Base-by-base conservation (phyloP, 2,888 invertebrate species). In the Xylocampa areola region DNA sequence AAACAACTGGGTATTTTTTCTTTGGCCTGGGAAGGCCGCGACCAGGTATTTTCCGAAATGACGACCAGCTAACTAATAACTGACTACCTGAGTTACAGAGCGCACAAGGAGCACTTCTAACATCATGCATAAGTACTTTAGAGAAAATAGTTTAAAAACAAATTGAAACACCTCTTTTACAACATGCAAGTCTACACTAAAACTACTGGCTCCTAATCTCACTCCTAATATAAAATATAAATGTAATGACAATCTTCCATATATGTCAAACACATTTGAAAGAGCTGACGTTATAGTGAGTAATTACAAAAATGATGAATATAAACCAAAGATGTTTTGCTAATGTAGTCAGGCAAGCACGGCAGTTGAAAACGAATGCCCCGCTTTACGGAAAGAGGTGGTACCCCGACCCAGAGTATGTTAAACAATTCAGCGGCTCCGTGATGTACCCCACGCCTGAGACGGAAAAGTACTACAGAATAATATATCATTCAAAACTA, bases 341-440 rank as follows among this genome's bases (percentile, higher is more conserved):
- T n/a, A 49, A 50, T 39, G 13, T 39, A 35, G 40, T 50, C 8
- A 53, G 48, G 33, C 62, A 58, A 41, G 58, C 47, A 14, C 81
- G 87, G 10, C 52, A 70, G 8, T 70, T 91, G 29, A 76, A 80
- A 33, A 68, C 78, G 11, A 59, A 62, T 41, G 33, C 81, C n/a
- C 65, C 82, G 5, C 45, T 82, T 29, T 60, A 45, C 29, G 90
- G 66, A 0, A 66, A 76, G 5, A 87, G 83, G 68, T 97, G 97
- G 97, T 94, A 87, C 80, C 96, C 96, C 0, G 97, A 97, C 83
- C 81, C 86, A 2, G 95, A 96, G 37, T 97, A 86, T 62, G 40
- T 95, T 1, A 87, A 94, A 55, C 82, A 95, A 66, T 96, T 94
- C 68, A 83, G 90, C 17, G 94, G 95, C 0, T 92, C 95, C 0